These are phyloP conservation scores for Marcusenius ussheri DNA, from an alignment of 2,113 vertebrate genomes.

Conservation along the genomic window DNA sequence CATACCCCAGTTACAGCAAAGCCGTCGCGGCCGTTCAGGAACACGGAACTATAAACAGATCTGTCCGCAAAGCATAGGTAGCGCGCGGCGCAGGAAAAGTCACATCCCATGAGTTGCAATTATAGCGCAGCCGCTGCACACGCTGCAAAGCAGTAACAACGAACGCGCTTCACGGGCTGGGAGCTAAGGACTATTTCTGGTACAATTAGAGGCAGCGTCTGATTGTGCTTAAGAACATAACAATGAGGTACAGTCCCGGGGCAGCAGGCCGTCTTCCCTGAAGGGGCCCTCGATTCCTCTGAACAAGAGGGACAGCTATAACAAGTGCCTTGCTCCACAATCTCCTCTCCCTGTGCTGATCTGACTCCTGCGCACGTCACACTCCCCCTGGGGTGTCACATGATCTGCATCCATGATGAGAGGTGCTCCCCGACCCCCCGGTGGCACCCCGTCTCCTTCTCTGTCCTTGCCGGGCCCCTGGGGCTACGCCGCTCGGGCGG, in stretches of 20 bases:
- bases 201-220: not conserved
- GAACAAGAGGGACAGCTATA: not conserved
- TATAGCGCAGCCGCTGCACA: not conserved
- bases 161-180: not conserved
- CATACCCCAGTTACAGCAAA: not conserved
- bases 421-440: not conserved
- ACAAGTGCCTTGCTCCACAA: not conserved
- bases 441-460: not conserved
- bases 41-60: slow-evolving; percentile 11
- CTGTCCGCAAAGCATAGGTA: not conserved
- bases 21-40: not conserved
- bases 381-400: not conserved
- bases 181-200: slow-evolving; percentile 4
- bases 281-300: not conserved
- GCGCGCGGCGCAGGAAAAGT: not conserved
- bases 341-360: not conserved
- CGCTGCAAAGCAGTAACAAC: not conserved
- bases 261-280: not conserved
- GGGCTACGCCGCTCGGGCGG: not conserved
- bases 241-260: not conserved
- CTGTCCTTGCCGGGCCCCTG: not conserved
- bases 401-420: not conserved
- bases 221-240: not conserved
- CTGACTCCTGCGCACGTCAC: not conserved
- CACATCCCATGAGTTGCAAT: slow-evolving; percentile 12